Conservation (phyloP, 2,113 vertebrate genomes). For the Mastomys coucha region DNA sequence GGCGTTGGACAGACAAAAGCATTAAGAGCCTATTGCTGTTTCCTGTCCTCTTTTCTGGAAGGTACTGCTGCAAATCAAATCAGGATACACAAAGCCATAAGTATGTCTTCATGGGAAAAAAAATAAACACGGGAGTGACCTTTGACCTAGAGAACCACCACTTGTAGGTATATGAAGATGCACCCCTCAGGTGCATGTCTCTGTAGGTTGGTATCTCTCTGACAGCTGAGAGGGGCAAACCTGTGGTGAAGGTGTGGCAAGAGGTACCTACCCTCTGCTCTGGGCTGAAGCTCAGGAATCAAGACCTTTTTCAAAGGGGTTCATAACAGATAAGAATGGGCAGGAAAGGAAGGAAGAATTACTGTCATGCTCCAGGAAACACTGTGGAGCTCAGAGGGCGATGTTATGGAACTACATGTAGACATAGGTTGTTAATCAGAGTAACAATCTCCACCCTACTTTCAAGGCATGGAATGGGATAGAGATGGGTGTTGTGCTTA, state of each 20-base stretch:
- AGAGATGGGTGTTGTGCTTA: neutral
- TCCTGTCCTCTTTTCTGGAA: slow-evolving; percentile 27
- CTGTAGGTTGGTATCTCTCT: neutral
- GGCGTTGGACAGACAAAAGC: neutral
- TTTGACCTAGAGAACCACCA: neutral
- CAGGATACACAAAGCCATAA: neutral
- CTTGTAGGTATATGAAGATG: neutral
- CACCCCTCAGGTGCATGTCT: neutral
- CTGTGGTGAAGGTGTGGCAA: neutral
- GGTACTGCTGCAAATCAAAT: neutral
- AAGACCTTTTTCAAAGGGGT: neutral
- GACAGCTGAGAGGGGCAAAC: too few relatives aligned
- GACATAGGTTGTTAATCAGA: neutral
- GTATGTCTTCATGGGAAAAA: neutral
- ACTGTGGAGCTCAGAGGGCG: neutral
- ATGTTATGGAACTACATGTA: neutral
- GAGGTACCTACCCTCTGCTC: neutral
- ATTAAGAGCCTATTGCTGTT: neutral
- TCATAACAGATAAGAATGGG: neutral
- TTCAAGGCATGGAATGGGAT: neutral
- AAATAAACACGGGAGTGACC: neutral
- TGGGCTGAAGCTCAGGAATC: neutral
- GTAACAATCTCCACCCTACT: neutral
- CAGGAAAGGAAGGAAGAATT: neutral
- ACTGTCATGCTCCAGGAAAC: neutral